These are phyloP conservation scores for Achroia grisella DNA, from an alignment of 1,140 invertebrate genomes.

Conservation along the genomic window DNA sequence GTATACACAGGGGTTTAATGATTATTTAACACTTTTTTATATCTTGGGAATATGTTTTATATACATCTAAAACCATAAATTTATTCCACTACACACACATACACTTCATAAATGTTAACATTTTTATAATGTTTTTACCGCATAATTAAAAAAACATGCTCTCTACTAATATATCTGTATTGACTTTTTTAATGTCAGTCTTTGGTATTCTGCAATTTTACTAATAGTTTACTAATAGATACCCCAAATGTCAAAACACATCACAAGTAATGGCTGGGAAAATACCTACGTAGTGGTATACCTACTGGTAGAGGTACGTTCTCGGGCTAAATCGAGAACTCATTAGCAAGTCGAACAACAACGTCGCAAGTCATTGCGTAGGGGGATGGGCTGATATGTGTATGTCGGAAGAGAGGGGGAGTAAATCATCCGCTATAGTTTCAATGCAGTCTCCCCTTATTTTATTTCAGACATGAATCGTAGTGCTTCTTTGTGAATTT, in stretches of 20 bases:
- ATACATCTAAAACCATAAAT: no score
- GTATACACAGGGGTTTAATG: no score
- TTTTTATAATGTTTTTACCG: no score
- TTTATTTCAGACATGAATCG: slow-evolving; percentile 9
- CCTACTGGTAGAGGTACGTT: slow-evolving; percentile 13
- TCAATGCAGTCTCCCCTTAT: slow-evolving; percentile 13
- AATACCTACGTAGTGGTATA: slow-evolving; percentile 11
- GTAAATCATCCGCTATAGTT: slow-evolving; percentile 28
- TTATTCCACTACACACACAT: no score
- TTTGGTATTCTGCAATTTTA: no score
- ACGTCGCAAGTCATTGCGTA: slow-evolving; percentile 35
- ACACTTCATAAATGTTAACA: no score
- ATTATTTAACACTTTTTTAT: no score
- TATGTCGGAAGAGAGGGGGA: background rate
- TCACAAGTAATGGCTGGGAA: slow-evolving; percentile 30
- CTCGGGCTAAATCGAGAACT: slow-evolving; percentile 37
- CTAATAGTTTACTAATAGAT: no score
- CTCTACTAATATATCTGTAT: no score
- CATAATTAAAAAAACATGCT: no score
- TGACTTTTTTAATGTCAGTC: no score
- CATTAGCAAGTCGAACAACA: slow-evolving; percentile 46
- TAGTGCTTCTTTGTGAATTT: slow-evolving; percentile 21
- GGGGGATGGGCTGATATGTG: background rate
- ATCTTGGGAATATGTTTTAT: no score
- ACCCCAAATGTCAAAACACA: slow-evolving; percentile 20